Conservation (phyloP, 2,113 vertebrate genomes). For the Pipra filicauda region DNA sequence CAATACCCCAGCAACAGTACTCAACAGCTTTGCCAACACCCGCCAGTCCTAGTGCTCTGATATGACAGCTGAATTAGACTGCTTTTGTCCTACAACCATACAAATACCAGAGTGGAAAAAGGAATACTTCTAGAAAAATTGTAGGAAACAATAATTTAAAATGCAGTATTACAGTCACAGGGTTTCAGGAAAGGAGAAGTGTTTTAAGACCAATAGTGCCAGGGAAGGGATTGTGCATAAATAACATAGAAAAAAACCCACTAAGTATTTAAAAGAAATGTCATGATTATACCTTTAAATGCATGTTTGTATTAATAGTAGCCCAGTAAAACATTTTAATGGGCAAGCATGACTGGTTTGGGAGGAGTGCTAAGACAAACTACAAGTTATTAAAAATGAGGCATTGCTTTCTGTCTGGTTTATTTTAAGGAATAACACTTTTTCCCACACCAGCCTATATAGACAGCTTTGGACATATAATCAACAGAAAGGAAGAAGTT, state of each 20-base stretch:
- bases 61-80: not conserved
- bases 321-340: not conserved
- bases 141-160: not conserved
- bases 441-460: not conserved
- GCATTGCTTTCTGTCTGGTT: not conserved
- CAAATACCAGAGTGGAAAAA: not conserved
- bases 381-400: not conserved
- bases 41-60: not conserved
- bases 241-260: not conserved
- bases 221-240: not conserved
- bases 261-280: not conserved
- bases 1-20: not conserved
- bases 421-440: not conserved
- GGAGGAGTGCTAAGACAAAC: not conserved
- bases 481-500: not conserved
- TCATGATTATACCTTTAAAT: not conserved
- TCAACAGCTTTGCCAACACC: not conserved
- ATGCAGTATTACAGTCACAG: not conserved
- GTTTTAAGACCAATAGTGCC: not conserved
- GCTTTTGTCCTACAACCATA: not conserved
- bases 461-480: not conserved
- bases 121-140: not conserved
- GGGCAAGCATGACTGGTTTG: fast-evolving
- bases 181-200: not conserved
- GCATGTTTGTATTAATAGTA: not conserved